Conservation (phyloP, 2,888 invertebrate genomes). For the Lepidocyrtoides sp. region DNA sequence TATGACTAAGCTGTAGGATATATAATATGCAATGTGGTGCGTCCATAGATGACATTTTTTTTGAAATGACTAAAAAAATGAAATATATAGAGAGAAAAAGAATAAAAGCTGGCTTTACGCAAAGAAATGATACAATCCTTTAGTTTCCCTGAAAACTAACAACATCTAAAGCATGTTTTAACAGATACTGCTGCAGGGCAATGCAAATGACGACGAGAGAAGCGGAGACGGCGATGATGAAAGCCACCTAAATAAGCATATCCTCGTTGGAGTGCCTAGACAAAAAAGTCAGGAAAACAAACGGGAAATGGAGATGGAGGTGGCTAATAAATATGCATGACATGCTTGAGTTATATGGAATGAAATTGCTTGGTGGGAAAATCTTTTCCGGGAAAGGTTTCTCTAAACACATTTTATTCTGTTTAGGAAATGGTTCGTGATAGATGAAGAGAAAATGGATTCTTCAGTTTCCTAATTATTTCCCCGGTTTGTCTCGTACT, state of each 20-base stretch:
- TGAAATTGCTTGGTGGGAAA: background rate
- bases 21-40: background rate
- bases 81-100: background rate
- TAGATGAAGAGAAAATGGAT: background rate
- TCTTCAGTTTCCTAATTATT: background rate
- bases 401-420: background rate
- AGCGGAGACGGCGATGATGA: background rate
- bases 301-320: background rate
- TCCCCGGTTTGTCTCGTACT: no score
- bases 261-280: background rate
- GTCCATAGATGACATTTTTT: background rate
- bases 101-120: background rate
- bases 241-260: background rate
- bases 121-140: background rate
- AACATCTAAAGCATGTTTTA: background rate
- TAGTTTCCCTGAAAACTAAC: background rate
- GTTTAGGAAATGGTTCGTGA: background rate
- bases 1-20: background rate
- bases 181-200: background rate
- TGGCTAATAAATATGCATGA: constrained; percentile 28
- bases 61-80: constrained; percentile 28
- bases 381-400: background rate
- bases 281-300: background rate
- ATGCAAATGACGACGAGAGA: background rate
- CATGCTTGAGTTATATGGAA: background rate